Base-by-base conservation (phyloP, 2,797 vertebrate species). In the Hydrolagus colliei region DNA sequence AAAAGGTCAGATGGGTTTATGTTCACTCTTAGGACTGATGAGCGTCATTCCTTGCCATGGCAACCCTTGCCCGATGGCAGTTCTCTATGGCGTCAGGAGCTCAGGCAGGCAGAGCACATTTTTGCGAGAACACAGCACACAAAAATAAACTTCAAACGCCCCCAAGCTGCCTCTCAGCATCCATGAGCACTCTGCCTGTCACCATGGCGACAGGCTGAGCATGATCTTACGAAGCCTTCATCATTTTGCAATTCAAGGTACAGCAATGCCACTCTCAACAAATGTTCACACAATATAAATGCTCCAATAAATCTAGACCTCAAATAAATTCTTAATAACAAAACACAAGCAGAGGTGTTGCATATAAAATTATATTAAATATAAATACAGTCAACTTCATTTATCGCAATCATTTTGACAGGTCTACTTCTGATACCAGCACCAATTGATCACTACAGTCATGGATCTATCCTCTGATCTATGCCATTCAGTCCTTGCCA, bases 21-120 rank as follows among this genome's bases (percentile, higher is more conserved):
- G 68, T 35, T 63, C 79, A 35, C 67, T 84, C 68, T 84, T 67
- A 27, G 27, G 67, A 67, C 27, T 32, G 11, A 2, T 67, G 63
- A 82, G 14, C 41, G 65, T 68, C 79, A 71, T 84, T 35, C 63
- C 67, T 67, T 67, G 68, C 79, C 79, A 84, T 84, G 65, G 79
- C 79, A 84, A 84, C 79, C 41, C n/a, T 16, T 63, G 41, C 68
- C 63, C 79, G 68, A 67, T 84, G 62, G 68, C 27, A 11, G 41
- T 71, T 27, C 2, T 41, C 16, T 71, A 65, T 18, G 67, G 14
- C 27, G 67, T 41, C 78, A 73, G n/a, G 4, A 73, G 11, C 27
- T 32, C 73, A 84, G 79, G 68, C 65, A 84, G 41, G 9, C 27
- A n/a, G 79, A 41, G 65, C 14, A 71, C 41, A 6, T 6, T 52